A percentile compares a stretch with the other conserved stretches of the same genome.
phyloP scores from a whole-genome alignment of 2,113 vertebrate species.

The Menidia beryllina region DNA sequence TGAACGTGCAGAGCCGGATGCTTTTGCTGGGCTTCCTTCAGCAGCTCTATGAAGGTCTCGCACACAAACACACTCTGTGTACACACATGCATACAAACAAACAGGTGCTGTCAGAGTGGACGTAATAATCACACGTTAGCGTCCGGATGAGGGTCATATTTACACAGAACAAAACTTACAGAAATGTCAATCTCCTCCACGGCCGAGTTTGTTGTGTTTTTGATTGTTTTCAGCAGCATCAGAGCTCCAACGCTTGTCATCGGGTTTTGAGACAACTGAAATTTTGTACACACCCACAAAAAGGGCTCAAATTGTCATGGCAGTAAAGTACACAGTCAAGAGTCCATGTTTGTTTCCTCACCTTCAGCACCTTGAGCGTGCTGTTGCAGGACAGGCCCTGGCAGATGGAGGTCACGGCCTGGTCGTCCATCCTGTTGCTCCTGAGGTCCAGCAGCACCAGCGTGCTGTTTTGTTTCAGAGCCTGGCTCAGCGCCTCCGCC shows the following conservation, averaged over 20 bases:
- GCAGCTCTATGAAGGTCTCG: slow-evolving; percentile 44
- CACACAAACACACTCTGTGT: slow-evolving; percentile 40
- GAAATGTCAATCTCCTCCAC: slow-evolving; percentile 84
- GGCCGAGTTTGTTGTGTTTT: slow-evolving; percentile 74
- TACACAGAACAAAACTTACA: slow-evolving; percentile 70
- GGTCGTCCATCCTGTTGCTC: slow-evolving; percentile 74
- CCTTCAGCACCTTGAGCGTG: slow-evolving; percentile 80
- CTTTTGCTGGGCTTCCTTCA: slow-evolving; percentile 46
- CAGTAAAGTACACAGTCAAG: not conserved
- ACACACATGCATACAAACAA: slow-evolving; percentile 38
- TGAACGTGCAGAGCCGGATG: slow-evolving; percentile 23
- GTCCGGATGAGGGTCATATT: slow-evolving; percentile 1
- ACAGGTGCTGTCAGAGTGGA: not conserved
- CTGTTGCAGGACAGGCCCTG: slow-evolving; percentile 81
- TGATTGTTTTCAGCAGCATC: slow-evolving; percentile 72
- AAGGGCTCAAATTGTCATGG: too few relatives aligned
- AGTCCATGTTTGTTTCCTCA: slow-evolving; percentile 36
- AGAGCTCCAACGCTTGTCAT: slow-evolving; percentile 77
- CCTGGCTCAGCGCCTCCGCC: slow-evolving; percentile 78
- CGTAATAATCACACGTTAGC: not conserved
- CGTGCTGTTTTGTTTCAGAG: slow-evolving; percentile 77
- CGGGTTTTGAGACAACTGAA: slow-evolving; percentile 80
- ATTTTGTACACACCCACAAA: not conserved
- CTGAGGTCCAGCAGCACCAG: slow-evolving; percentile 82
- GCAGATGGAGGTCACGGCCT: slow-evolving; percentile 76